phyloP scores from a whole-genome alignment of 2,113 vertebrate genomes.

The Bucco capensis region DNA sequence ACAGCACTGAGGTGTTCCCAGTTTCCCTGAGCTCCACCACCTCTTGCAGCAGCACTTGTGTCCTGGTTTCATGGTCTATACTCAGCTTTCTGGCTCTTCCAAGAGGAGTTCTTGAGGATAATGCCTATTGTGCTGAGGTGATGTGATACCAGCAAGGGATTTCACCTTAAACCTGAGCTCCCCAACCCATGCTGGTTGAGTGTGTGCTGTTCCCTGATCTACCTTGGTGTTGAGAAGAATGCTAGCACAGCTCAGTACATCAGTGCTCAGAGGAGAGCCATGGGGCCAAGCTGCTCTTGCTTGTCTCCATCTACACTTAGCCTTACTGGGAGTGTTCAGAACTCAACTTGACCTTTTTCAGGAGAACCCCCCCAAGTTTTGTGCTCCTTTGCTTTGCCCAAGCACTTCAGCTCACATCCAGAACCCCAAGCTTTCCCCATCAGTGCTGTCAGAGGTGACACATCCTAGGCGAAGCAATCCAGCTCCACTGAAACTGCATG shows the following conservation, averaged over 20 bases:
- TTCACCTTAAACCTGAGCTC: neutral
- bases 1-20: neutral
- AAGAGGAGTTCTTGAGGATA: accelerated
- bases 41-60: neutral
- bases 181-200: accelerated
- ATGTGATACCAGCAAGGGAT: neutral
- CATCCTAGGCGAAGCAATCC: accelerated
- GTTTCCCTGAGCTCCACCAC: neutral
- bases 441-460: neutral
- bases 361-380: neutral
- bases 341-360: neutral
- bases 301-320: accelerated
- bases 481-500: neutral
- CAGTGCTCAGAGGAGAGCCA: accelerated
- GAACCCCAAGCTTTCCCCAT: too few relatives aligned
- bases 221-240: neutral
- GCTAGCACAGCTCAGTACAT: accelerated
- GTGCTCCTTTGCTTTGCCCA: neutral
- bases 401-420: too few relatives aligned
- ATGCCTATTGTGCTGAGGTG: accelerated
- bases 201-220: accelerated
- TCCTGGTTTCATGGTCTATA: neutral
- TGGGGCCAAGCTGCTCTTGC: neutral
- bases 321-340: neutral
- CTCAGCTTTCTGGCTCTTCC: accelerated